These are phyloP conservation scores for Nyctereutes procyonoides DNA, from an alignment of 2,113 vertebrate genomes.

Conservation along the genomic window DNA sequence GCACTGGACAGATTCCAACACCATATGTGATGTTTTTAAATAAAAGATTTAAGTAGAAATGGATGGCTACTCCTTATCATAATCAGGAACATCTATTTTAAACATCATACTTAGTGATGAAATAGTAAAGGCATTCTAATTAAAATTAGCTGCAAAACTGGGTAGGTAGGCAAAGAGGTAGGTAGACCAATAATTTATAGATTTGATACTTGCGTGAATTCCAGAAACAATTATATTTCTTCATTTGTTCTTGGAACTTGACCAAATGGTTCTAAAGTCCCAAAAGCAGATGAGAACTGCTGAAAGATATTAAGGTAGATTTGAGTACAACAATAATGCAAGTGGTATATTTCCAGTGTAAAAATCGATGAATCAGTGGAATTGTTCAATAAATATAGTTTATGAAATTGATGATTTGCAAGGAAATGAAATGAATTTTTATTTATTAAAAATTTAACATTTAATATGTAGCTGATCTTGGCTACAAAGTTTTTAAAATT, in stretches of 20 bases:
- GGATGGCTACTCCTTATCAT: slow-evolving; percentile 37
- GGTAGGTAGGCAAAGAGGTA: not conserved
- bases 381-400: not conserved
- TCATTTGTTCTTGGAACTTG: slow-evolving; percentile 44
- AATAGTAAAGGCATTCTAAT: slow-evolving; percentile 35
- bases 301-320: slow-evolving; percentile 17
- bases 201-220: not conserved
- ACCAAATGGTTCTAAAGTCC: slow-evolving; percentile 38
- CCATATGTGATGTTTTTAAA: slow-evolving; percentile 52
- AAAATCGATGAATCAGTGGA: not conserved
- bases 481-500: not conserved
- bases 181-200: not conserved
- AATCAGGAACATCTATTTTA: slow-evolving; percentile 39
- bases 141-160: slow-evolving; percentile 25
- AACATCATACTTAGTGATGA: slow-evolving; percentile 4
- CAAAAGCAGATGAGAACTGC: not conserved
- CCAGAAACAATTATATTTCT: not conserved
- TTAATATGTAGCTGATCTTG: not conserved
- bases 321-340: slow-evolving; percentile 40
- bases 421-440: not conserved
- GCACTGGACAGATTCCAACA: slow-evolving; percentile 59
- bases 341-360: not conserved
- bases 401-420: slow-evolving; percentile 7
- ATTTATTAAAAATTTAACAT: slow-evolving; percentile 35
- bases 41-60: slow-evolving; percentile 60